These are phyloP conservation scores for Scaptodrosophila lebanonensis DNA, from an alignment of 1,140 invertebrate species.

Conservation along the genomic window DNA sequence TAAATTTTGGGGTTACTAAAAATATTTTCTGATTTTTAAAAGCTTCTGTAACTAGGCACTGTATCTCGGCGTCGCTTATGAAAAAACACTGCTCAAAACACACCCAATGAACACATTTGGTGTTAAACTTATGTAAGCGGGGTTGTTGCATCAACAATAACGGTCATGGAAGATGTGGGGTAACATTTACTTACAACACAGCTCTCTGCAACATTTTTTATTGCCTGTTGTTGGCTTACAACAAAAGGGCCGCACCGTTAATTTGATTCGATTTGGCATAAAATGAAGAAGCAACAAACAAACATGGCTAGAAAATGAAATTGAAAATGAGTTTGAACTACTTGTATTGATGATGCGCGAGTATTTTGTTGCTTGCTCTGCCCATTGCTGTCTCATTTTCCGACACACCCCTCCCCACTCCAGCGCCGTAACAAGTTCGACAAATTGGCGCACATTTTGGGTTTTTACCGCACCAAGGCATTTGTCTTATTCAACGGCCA, in stretches of 20 bases:
- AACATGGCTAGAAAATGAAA: constrained; percentile 54
- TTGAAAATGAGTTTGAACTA: constrained; percentile 48
- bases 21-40: no score
- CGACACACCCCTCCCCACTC: no score
- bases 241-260: constrained; percentile 63
- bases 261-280: constrained; percentile 72
- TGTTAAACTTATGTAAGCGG: no score
- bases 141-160: constrained; percentile 36
- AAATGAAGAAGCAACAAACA: constrained; percentile 49
- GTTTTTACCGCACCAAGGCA: constrained; percentile 29
- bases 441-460: no score
- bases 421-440: no score
- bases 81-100: no score
- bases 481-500: constrained; percentile 55
- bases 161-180: constrained; percentile 10
- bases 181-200: constrained; percentile 53
- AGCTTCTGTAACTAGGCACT: no score
- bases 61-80: no score
- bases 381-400: no score
- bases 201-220: constrained; percentile 71
- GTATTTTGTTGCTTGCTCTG: constrained; percentile 2
- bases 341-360: background rate
- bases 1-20: no score
- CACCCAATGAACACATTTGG: no score
- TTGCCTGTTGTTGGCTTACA: constrained; percentile 60